phyloP scores from a whole-genome alignment of 2,113 vertebrate genomes.

The Scopus umbretta region DNA sequence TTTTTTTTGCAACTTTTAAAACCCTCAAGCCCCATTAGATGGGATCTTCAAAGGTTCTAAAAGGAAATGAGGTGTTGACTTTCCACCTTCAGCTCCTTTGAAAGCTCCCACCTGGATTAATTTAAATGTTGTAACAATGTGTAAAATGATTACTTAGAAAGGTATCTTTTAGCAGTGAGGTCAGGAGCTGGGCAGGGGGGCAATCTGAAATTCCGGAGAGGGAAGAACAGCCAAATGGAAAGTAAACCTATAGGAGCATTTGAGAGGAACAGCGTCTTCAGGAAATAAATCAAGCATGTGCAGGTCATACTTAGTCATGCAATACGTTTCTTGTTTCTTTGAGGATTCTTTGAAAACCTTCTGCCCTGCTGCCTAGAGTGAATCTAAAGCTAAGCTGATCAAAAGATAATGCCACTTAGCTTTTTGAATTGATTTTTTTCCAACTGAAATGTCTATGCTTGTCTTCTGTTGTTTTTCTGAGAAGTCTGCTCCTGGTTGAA shows the following conservation, averaged over 20 bases:
- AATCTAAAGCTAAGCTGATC: background rate
- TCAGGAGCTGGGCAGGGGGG: background rate
- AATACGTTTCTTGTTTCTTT: background rate
- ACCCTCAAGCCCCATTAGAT: background rate
- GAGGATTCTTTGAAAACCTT: background rate
- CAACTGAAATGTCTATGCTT: background rate
- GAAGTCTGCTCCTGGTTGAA: background rate
- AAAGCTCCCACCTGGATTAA: background rate
- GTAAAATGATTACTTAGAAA: background rate
- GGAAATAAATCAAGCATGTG: background rate
- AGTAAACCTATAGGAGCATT: background rate
- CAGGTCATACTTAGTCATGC: background rate
- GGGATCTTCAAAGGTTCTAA: background rate
- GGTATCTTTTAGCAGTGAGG: background rate
- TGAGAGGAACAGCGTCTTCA: background rate
- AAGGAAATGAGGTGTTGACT: background rate
- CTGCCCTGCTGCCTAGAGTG: background rate
- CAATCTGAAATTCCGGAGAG: background rate
- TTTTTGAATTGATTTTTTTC: background rate
- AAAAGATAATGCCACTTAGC: background rate
- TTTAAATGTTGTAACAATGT: background rate
- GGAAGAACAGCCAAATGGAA: background rate
- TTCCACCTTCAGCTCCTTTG: background rate
- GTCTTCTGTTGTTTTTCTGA: background rate
- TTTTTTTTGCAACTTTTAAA: background rate